A percentile compares a stretch with the other conserved stretches of the same genome.
Conservation (phyloP, 2,113 vertebrate species). For the Pelodiscus sinensis region DNA sequence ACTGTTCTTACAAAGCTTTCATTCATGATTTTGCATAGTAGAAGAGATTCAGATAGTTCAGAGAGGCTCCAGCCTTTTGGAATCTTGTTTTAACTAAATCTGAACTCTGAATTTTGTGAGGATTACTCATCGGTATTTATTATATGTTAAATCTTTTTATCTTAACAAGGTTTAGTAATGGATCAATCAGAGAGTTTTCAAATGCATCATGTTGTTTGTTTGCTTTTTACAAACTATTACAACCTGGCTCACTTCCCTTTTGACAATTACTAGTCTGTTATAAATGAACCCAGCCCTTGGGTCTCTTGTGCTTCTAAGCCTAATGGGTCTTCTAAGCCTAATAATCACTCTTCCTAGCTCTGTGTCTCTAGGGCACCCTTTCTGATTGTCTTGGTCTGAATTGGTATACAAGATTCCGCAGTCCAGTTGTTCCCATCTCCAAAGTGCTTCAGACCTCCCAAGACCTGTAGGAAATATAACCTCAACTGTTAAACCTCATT, state of each 20-base stretch:
- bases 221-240: not conserved
- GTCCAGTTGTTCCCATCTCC: not conserved
- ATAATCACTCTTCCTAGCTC: not conserved
- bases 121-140: conserved; percentile 12
- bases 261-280: not conserved
- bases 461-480: too few species aligned
- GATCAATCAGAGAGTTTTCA: conserved; percentile 17
- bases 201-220: not conserved
- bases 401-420: not conserved
- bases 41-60: conserved; percentile 9
- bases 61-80: not conserved
- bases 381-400: not conserved
- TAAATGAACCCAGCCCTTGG: not conserved
- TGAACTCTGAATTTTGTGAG: conserved; percentile 14
- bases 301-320: not conserved
- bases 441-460: not conserved
- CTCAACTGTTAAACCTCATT: too few species aligned
- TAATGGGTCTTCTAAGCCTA: not conserved
- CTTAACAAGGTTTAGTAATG: not conserved
- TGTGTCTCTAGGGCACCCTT: not conserved
- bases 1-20: not conserved
- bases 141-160: not conserved
- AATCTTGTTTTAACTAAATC: conserved; percentile 16
- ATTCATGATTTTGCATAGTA: conserved; percentile 25
- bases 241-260: not conserved